Conservation (phyloP, 64 coral and sea anemone species). For the Acropora yongei region DNA sequence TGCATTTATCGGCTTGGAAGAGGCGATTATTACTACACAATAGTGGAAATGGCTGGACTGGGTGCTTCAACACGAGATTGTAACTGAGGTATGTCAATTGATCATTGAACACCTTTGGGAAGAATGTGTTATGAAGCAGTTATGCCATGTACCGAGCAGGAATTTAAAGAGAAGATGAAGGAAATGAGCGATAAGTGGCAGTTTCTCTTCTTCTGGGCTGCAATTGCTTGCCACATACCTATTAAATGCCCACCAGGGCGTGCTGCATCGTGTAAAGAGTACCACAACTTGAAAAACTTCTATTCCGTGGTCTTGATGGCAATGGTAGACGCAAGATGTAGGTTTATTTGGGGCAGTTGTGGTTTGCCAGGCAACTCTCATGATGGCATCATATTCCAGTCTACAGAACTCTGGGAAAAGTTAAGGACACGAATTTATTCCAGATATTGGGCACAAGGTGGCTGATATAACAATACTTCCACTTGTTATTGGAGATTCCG, state of each 20-base stretch:
- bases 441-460: slow-evolving; percentile 35
- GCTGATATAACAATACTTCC: not conserved
- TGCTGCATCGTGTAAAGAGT: slow-evolving; percentile 8
- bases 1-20: slow-evolving; percentile 7
- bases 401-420: slow-evolving; percentile 29
- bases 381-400: slow-evolving; percentile 41
- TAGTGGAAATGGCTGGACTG: slow-evolving; percentile 27
- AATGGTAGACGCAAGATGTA: slow-evolving; percentile 41
- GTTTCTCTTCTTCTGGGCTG: slow-evolving; percentile 1
- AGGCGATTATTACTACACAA: slow-evolving; percentile 33
- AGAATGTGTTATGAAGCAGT: not conserved
- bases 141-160: slow-evolving; percentile 19
- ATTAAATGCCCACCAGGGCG: slow-evolving; percentile 66
- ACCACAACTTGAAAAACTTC: slow-evolving; percentile 63
- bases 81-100: slow-evolving; percentile 38
- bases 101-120: slow-evolving; percentile 36
- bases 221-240: slow-evolving; percentile 53
- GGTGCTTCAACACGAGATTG: slow-evolving; percentile 16
- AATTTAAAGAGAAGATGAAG: slow-evolving; percentile 30
- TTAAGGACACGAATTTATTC: not conserved
- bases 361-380: slow-evolving; percentile 53
- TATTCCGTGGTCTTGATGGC: slow-evolving; percentile 46
- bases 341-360: slow-evolving; percentile 45
- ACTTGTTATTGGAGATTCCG: slow-evolving; percentile 44
- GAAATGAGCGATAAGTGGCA: slow-evolving; percentile 13